Conservation (phyloP, 1,140 invertebrate genomes). For the Eciton burchellii region DNA sequence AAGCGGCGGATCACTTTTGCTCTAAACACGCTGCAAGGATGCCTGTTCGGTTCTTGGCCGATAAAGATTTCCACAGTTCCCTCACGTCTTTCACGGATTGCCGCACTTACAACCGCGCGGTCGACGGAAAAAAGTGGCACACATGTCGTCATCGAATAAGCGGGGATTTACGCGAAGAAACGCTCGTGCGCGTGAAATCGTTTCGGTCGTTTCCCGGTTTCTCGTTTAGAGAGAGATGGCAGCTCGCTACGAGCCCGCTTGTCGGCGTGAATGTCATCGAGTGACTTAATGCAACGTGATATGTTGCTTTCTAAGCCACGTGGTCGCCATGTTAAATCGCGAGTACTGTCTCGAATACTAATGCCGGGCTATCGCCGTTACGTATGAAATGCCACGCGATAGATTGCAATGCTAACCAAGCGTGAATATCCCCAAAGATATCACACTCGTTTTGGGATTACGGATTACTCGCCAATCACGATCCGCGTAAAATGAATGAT, state of each 20-base stretch:
- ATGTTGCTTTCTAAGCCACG: conserved; percentile 60
- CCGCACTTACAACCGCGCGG: background rate
- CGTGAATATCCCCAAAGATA: background rate
- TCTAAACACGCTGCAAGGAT: conserved; percentile 16
- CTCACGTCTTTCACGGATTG: conserved; percentile 53
- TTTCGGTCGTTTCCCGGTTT: background rate
- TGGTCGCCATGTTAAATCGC: conserved; percentile 37
- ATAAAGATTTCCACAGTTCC: conserved; percentile 54
- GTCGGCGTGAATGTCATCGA: conserved; percentile 45
- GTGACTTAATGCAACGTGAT: conserved; percentile 60
- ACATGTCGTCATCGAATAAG: conserved; percentile 20
- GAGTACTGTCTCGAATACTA: background rate
- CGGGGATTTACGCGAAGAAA: conserved; percentile 26
- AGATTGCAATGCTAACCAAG: background rate
- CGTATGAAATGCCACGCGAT: background rate
- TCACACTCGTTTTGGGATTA: background rate
- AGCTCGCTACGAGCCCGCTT: background rate
- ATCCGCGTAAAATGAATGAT: background rate
- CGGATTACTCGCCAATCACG: background rate
- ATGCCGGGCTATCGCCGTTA: background rate
- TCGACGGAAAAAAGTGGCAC: conserved; percentile 34
- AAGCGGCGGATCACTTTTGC: conserved; percentile 53
- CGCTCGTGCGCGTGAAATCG: conserved; percentile 16
- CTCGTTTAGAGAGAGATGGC: background rate
- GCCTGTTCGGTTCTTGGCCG: conserved; percentile 9